These are phyloP conservation scores for Micropoecilia bifurca DNA, from an alignment of 2,797 vertebrate genomes.

Conservation along the genomic window DNA sequence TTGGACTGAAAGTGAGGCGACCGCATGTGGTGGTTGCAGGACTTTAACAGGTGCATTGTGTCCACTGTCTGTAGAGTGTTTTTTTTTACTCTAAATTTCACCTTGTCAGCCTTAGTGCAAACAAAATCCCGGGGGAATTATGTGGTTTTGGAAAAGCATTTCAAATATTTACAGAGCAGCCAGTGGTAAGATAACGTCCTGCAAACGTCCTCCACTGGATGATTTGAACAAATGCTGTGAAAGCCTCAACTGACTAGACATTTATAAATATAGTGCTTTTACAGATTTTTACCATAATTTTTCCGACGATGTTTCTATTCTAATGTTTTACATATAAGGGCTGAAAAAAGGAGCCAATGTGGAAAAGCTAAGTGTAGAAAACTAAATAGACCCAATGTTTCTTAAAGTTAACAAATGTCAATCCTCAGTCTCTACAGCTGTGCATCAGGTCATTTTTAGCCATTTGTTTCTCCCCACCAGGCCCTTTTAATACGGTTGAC, in stretches of 20 bases:
- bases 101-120: neutral
- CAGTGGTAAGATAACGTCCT: neutral
- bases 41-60: slow-evolving; percentile 28
- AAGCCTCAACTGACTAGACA: neutral
- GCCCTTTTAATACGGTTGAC: neutral
- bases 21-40: slow-evolving; percentile 17
- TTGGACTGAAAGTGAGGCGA: slow-evolving; percentile 10
- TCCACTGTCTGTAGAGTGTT: neutral
- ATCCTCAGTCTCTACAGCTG: neutral
- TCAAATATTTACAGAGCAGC: neutral
- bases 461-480: neutral
- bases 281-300: neutral
- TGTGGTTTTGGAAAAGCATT: neutral
- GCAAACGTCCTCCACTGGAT: neutral
- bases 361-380: neutral
- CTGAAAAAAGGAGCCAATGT: neutral
- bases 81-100: slow-evolving; percentile 6
- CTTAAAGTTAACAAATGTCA: neutral
- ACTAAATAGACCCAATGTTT: neutral
- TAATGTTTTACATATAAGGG: neutral
- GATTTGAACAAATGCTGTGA: neutral
- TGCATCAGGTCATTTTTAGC: neutral
- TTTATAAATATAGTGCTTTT: neutral
- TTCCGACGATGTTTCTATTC: neutral
- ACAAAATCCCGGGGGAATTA: slow-evolving; percentile 11